These are phyloP conservation scores for Nasonia giraulti DNA, from an alignment of 1,140 invertebrate species.

Conservation along the genomic window DNA sequence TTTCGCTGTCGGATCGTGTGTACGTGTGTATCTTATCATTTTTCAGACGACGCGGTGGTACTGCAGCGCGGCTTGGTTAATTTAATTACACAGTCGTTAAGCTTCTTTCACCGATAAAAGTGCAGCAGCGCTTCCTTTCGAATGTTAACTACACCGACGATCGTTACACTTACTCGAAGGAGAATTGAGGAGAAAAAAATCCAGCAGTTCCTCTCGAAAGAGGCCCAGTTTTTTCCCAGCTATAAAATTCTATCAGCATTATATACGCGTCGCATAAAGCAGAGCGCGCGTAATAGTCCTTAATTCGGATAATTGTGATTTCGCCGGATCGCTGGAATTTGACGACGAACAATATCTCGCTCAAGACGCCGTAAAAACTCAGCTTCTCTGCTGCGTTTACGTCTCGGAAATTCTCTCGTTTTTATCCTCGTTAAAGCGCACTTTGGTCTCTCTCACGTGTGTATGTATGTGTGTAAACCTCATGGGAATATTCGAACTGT, in stretches of 20 bases:
- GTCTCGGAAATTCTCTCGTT: background rate
- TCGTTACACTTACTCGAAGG: background rate
- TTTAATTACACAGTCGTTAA: slow-evolving; percentile 1
- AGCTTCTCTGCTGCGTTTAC: background rate
- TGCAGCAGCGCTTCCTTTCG: background rate
- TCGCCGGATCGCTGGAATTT: background rate
- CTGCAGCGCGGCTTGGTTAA: background rate
- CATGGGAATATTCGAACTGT: slow-evolving; percentile 3
- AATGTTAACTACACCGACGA: background rate
- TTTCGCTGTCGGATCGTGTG: no score
- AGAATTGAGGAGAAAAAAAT: background rate
- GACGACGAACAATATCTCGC: slow-evolving; percentile 9
- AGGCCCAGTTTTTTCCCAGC: slow-evolving; percentile 43
- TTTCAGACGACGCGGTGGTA: no score
- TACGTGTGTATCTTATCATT: no score
- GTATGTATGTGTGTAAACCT: background rate
- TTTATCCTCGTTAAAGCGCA: background rate
- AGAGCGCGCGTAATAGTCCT: slow-evolving; percentile 18
- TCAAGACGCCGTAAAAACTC: background rate
- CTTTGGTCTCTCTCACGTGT: background rate
- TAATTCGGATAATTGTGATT: slow-evolving; percentile 36
- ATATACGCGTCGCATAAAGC: background rate
- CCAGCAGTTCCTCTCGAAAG: background rate
- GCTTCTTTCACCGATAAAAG: background rate
- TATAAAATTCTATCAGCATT: slow-evolving; percentile 43